A percentile compares a stretch with the other conserved stretches of the same genome.
Conservation (phyloP, 2,888 invertebrate species). For the Ametastegia equiseti region DNA sequence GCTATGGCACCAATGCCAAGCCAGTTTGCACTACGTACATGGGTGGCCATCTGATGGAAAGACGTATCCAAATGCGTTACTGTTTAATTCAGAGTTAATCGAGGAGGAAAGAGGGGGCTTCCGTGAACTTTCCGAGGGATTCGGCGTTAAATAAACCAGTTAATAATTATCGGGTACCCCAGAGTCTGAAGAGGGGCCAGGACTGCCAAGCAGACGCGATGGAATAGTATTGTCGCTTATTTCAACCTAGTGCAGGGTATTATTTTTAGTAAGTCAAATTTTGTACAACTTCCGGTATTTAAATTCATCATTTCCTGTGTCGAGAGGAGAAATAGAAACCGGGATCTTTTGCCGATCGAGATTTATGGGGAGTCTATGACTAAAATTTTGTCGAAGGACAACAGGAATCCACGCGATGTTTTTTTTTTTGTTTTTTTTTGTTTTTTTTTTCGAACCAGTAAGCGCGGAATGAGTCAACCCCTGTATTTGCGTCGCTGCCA, state of each 20-base stretch:
- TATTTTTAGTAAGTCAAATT: slow-evolving; percentile 1
- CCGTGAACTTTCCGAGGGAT: slow-evolving; percentile 25
- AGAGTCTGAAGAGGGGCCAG: not conserved
- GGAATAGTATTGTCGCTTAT: slow-evolving; percentile 13
- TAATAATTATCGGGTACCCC: slow-evolving; percentile 60
- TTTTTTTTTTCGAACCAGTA: not conserved
- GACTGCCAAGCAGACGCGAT: not conserved
- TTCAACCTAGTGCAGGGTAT: not conserved
- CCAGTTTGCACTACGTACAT: no score
- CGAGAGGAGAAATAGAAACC: not conserved
- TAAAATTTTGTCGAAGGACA: not conserved
- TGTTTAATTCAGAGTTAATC: slow-evolving; percentile 58
- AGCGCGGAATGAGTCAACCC: not conserved
- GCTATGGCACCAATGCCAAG: no score
- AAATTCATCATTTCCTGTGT: slow-evolving; percentile 11
- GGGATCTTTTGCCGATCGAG: not conserved
- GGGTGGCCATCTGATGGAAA: not conserved
- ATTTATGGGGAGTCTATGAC: not conserved
- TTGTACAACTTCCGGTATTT: slow-evolving; percentile 8
- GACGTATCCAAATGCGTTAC: slow-evolving; percentile 57
- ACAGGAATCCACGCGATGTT: not conserved
- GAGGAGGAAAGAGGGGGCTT: slow-evolving; percentile 21
- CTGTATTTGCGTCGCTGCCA: not conserved
- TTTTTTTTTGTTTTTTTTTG: not conserved
- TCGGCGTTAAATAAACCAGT: slow-evolving; percentile 61